Percentiles rank a stretch among this genome's conserved stretches.
Evolutionary conservation across 2,888 invertebrate species (phyloP).

Genomic region (Nemotelus pantherinus): DNA sequence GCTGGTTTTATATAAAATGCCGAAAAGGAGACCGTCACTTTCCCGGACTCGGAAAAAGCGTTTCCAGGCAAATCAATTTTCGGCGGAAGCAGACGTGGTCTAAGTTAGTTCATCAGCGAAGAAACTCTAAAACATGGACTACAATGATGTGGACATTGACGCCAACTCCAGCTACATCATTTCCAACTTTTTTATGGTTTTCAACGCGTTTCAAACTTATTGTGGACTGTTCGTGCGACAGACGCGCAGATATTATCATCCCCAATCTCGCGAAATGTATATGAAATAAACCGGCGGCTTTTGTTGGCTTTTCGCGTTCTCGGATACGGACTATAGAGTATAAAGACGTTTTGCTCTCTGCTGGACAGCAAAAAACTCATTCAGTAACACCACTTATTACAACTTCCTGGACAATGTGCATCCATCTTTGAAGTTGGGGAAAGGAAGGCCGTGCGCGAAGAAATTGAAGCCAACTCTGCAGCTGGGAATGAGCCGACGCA

Average conservation of each 20-base stretch:
- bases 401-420: slow-evolving; percentile 1
- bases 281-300: no score
- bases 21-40: not conserved
- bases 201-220: not conserved
- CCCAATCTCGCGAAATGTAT: no score
- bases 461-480: not conserved
- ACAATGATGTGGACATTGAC: slow-evolving; percentile 9
- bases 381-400: slow-evolving; percentile 12
- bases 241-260: not conserved
- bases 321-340: no score
- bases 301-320: no score
- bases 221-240: slow-evolving; percentile 4
- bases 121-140: slow-evolving; percentile 11
- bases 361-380: not conserved
- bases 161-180: slow-evolving; percentile 7
- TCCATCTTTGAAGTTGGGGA: not conserved
- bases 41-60: not conserved
- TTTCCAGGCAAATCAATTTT: not conserved
- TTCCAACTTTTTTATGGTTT: not conserved
- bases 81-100: slow-evolving; percentile 3
- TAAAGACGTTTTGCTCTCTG: not conserved
- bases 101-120: slow-evolving; percentile 10
- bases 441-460: not conserved
- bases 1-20: slow-evolving; percentile 22
- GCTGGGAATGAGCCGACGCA: slow-evolving; percentile 9